phyloP scores from a whole-genome alignment of 2,113 vertebrate species.

The Chlorodrepanis virens region DNA sequence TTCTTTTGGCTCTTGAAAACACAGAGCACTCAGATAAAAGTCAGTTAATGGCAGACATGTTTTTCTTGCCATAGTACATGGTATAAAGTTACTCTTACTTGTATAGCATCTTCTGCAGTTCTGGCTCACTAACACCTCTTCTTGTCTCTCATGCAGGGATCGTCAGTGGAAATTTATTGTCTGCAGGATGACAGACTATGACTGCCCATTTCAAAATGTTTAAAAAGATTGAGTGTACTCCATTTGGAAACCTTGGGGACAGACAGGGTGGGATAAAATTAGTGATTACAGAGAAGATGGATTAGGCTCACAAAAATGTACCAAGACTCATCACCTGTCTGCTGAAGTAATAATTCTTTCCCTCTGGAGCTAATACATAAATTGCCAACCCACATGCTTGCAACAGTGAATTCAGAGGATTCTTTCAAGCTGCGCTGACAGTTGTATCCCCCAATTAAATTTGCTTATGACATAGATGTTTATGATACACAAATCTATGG shows the following conservation, averaged over 20 bases:
- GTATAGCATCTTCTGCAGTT: neutral
- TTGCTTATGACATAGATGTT: neutral
- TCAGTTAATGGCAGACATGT: neutral
- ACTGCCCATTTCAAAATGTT: conserved; percentile 89
- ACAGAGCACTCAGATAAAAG: neutral
- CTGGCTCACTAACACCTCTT: neutral
- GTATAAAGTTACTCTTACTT: neutral
- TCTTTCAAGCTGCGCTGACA: neutral
- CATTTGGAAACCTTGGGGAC: neutral
- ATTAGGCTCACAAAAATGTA: neutral
- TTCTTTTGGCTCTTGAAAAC: neutral
- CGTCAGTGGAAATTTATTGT: conserved; percentile 98
- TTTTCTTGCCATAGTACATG: neutral
- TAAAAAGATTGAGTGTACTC: conserved; percentile 53
- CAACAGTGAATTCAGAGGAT: neutral
- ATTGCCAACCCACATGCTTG: neutral
- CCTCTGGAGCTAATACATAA: neutral
- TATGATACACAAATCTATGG: neutral
- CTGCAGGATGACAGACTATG: conserved; percentile 94
- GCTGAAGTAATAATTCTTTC: neutral
- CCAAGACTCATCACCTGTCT: neutral
- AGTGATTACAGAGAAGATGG: neutral
- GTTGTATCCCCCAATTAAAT: neutral
- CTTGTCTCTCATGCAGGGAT: conserved; percentile 79
- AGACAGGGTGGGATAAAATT: neutral